Conservation (phyloP, 2,888 invertebrate genomes). For the Cremastinae sp. region DNA sequence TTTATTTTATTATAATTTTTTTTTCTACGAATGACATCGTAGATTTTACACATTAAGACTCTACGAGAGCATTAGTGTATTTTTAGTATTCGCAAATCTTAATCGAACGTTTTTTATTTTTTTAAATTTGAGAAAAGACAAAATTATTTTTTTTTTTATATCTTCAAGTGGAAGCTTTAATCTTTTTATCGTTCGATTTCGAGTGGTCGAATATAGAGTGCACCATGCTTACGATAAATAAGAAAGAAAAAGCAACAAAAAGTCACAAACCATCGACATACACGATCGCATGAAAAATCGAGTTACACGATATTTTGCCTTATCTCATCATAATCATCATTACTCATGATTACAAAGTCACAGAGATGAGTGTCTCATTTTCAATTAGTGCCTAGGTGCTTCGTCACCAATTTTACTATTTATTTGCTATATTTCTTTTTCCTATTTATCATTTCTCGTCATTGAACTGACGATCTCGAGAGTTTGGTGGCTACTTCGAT, state of each 20-base stretch:
- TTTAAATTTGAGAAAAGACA: no score
- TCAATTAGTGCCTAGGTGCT: conserved; percentile 61
- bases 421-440: conserved; percentile 56
- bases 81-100: conserved; percentile 1
- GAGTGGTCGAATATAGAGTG: conserved; percentile 12
- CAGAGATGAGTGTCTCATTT: conserved; percentile 34
- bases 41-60: not conserved
- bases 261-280: conserved; percentile 31
- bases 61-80: conserved; percentile 18
- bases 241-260: conserved; percentile 12
- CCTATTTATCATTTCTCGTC: conserved; percentile 63
- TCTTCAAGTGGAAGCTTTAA: no score
- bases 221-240: conserved; percentile 25
- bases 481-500: conserved; percentile 56
- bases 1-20: not conserved
- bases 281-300: conserved; percentile 49
- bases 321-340: conserved; percentile 44
- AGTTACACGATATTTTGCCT: conserved; percentile 37
- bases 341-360: conserved; percentile 41
- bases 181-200: not conserved
- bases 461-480: conserved; percentile 61
- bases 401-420: conserved; percentile 57
- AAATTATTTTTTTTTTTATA: no score
- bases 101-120: conserved; percentile 12
- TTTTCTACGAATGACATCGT: conserved; percentile 14